phyloP scores from a whole-genome alignment of 2,797 vertebrate species.

The Ceyx erithaca region DNA sequence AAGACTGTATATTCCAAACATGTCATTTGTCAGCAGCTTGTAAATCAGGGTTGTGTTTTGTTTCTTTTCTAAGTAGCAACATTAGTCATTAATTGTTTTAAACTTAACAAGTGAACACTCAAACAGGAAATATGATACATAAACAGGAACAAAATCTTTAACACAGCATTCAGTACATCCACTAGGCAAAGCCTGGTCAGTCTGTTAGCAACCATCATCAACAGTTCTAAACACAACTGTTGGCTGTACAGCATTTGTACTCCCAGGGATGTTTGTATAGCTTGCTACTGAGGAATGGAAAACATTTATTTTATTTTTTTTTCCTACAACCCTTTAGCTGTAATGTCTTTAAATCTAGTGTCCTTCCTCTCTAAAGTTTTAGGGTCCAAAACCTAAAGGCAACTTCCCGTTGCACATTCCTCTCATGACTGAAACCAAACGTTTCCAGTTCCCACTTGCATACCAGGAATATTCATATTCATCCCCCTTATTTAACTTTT shows the following conservation, averaged over 20 bases:
- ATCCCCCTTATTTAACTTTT: background rate
- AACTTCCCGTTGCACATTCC: background rate
- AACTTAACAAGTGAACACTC: slow-evolving; percentile 70
- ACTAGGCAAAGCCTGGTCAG: slow-evolving; percentile 4
- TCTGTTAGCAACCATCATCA: background rate
- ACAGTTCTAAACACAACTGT: background rate
- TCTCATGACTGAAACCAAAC: background rate
- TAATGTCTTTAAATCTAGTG: background rate
- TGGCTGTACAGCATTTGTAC: background rate
- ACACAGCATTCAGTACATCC: background rate
- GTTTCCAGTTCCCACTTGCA: background rate
- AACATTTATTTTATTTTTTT: background rate
- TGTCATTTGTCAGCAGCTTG: slow-evolving; percentile 62
- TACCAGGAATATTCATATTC: background rate
- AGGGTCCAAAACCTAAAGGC: background rate
- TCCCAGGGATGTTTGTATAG: background rate
- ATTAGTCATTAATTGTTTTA: slow-evolving; percentile 44
- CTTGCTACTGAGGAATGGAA: background rate
- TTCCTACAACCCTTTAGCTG: background rate
- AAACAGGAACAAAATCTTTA: slow-evolving; percentile 54
- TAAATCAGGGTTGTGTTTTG: background rate
- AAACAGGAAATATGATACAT: slow-evolving; percentile 50
- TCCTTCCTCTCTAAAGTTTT: background rate
- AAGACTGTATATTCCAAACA: background rate
- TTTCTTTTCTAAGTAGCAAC: slow-evolving; percentile 14